Base-by-base conservation (phyloP, 1,140 invertebrate species). In the Geopemphigus sp. region DNA sequence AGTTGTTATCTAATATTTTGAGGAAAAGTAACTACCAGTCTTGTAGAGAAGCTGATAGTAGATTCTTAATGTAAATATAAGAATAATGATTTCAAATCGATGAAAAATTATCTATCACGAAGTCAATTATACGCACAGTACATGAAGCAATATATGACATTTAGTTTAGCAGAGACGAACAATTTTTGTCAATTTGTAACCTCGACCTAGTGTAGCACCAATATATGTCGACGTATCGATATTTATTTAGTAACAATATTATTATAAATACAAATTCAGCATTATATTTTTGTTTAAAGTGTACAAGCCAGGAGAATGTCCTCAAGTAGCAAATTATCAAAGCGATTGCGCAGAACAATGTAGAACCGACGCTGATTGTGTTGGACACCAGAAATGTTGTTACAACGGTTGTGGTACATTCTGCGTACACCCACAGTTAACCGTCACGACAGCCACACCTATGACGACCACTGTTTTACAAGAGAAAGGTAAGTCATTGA, bases 361-460 rank as follows among this genome's bases (percentile, higher is more conserved):
- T 84, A 85, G 88, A 68, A 90, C 89, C n/a, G 95, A 97, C 85
- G 92, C 92, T 0, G 93, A 96, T 83, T 97, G 95, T 85, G 84
- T 88, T 6, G 89, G 88, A 32, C 89, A 90, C 11, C 87, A 88
- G 82, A 96, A 96, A 85, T 96, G 95, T 85, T 97, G 95, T 84
- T 86, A 86, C 72, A 91, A 90, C 82, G 93, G 91, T 54, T 96
- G 95, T 83, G 91, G 91, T 11, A 87, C 87, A 24, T 87, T 90
- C 10, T 96, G 94, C 84, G 84, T 92, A 0, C 87, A 85, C 81
- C 92, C 70, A 82, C 57, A 59, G 83, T 6, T 84, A 85, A 8
- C 81, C 83, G 29, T 81, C 84, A 53, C 84, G 15, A 66, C 47
- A 3, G 72, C 74, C 1, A 80, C 47, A 1, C 0, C 32, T 0